A percentile compares a stretch with the other conserved stretches of the same genome.
These are phyloP conservation scores for Parnassius mnemosyne DNA, from an alignment of 2,888 invertebrate species.

Conservation along the genomic window DNA sequence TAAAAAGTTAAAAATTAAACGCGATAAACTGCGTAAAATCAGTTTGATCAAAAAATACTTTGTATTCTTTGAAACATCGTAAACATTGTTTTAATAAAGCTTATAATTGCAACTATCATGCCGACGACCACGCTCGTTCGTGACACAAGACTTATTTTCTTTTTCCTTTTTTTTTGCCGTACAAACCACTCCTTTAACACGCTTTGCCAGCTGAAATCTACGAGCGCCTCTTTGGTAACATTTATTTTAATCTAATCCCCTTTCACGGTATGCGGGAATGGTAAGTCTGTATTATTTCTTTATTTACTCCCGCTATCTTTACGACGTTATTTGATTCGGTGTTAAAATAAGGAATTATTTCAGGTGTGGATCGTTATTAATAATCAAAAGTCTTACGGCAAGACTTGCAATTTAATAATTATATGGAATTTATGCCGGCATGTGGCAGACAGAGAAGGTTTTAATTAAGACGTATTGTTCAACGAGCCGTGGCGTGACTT, in stretches of 20 bases:
- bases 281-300: constrained; percentile 43
- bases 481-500: constrained; percentile 64
- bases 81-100: constrained; percentile 14
- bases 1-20: too few species aligned
- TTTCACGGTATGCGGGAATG: constrained; percentile 37
- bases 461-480: constrained; percentile 76
- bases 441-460: constrained; percentile 54
- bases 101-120: constrained; percentile 29
- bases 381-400: constrained; percentile 50
- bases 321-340: constrained; percentile 36
- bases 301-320: constrained; percentile 49
- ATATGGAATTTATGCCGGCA: constrained; percentile 50
- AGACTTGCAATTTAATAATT: constrained; percentile 65
- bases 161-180: constrained; percentile 40
- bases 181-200: constrained; percentile 34
- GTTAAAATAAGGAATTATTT: constrained; percentile 30
- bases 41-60: too few species aligned
- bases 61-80: neutral
- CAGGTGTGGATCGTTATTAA: constrained; percentile 34
- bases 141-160: constrained; percentile 36
- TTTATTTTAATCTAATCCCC: constrained; percentile 51
- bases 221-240: constrained; percentile 42
- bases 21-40: too few species aligned
- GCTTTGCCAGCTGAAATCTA: constrained; percentile 29
- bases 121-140: constrained; percentile 25